Conservation (phyloP, 2,888 invertebrate species). For the Dexiosoma caninum region DNA sequence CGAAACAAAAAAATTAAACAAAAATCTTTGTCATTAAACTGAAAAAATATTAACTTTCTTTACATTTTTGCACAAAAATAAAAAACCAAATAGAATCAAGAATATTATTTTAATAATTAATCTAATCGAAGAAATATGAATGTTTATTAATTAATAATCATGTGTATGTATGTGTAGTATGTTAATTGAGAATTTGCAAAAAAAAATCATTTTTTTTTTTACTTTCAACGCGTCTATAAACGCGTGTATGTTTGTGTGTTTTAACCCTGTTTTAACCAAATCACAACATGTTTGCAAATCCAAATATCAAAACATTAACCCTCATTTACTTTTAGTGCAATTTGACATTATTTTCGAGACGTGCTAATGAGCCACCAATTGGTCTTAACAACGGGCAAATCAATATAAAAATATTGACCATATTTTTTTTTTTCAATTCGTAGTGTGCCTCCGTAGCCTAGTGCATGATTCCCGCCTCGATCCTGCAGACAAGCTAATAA, state of each 20-base stretch:
- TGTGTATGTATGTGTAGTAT: conserved; percentile 53
- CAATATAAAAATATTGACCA: too few species aligned
- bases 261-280: conserved; percentile 7
- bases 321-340: background rate
- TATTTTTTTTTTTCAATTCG: too few species aligned
- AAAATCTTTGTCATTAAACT: conserved; percentile 49
- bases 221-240: background rate
- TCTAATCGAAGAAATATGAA: conserved; percentile 67
- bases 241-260: background rate
- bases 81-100: conserved; percentile 42
- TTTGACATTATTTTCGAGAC: background rate
- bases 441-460: too few species aligned
- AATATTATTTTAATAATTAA: conserved; percentile 48
- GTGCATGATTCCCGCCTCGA: too few species aligned
- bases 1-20: conserved; percentile 29
- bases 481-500: too few species aligned
- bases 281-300: background rate
- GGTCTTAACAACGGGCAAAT: too few species aligned
- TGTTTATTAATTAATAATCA: conserved; percentile 61
- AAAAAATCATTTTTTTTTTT: background rate
- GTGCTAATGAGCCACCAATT: too few species aligned
- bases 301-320: background rate
- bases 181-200: background rate
- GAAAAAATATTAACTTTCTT: conserved; percentile 64
- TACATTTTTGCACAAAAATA: conserved; percentile 59